Conservation (phyloP, 1,140 invertebrate genomes). For the Chionoecetes opilio region DNA sequence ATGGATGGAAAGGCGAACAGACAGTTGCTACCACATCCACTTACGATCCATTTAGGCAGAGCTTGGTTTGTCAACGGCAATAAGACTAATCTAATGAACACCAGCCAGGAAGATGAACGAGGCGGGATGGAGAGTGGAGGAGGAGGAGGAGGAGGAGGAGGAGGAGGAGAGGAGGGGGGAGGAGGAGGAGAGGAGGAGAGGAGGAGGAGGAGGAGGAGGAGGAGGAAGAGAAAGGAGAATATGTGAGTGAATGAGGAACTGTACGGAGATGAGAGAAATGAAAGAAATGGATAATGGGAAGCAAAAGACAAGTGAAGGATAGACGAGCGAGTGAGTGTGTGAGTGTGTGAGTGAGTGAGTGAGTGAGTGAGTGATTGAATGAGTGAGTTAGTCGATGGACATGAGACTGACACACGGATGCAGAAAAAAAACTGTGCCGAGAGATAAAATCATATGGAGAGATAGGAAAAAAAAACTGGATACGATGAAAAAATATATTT, state of each 20-base stretch:
- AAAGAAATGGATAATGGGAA: too few relatives aligned
- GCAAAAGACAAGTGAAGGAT: neutral
- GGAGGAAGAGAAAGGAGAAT: neutral
- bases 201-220: neutral
- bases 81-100: constrained; percentile 77
- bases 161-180: neutral
- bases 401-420: too few relatives aligned
- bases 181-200: neutral
- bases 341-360: neutral
- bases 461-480: too few relatives aligned
- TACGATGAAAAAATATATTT: too few relatives aligned
- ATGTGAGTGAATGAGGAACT: neutral
- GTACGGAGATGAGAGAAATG: too few relatives aligned
- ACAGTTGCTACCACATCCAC: constrained; percentile 67
- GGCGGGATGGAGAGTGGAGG: neutral
- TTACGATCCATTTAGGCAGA: constrained; percentile 74
- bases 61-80: constrained; percentile 75
- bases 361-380: neutral
- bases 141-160: neutral
- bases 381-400: too few relatives aligned
- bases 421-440: too few relatives aligned
- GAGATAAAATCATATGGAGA: too few relatives aligned
- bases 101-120: constrained; percentile 64
- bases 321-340: neutral
- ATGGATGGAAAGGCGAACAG: neutral